These are phyloP conservation scores for Hemitrygon akajei DNA, from an alignment of 2,797 vertebrate genomes.

Conservation along the genomic window DNA sequence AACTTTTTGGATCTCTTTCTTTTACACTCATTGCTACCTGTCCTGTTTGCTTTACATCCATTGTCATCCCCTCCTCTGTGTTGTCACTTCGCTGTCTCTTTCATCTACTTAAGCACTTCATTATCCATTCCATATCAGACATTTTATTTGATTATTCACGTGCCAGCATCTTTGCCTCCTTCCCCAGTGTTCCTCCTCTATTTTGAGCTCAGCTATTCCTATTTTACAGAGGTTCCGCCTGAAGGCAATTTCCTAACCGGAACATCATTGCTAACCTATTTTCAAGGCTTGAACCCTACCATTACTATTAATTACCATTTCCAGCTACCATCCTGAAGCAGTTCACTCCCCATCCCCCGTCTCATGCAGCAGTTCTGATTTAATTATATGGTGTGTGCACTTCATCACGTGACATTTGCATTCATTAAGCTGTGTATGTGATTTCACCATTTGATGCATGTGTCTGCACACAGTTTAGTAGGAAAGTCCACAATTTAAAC, in stretches of 20 bases:
- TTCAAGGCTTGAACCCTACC: neutral
- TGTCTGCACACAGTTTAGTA: neutral
- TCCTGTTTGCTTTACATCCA: neutral
- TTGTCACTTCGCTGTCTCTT: conserved; percentile 23
- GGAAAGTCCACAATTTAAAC: neutral
- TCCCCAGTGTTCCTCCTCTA: neutral
- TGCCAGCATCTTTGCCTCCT: neutral
- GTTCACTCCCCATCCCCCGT: neutral
- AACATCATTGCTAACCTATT: neutral
- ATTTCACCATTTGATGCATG: neutral
- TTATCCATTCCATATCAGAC: conserved; percentile 28
- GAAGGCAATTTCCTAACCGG: conserved; percentile 20
- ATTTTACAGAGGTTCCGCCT: neutral
- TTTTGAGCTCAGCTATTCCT: neutral
- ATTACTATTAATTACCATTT: conserved; percentile 18
- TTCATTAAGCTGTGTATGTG: conserved; percentile 23
- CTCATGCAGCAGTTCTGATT: neutral
- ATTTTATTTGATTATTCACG: neutral
- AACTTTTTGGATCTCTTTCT: neutral
- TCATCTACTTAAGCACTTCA: conserved; percentile 14
- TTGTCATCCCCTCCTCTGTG: neutral
- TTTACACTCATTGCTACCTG: neutral
- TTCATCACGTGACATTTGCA: conserved; percentile 1
- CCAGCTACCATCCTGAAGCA: neutral
- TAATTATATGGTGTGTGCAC: conserved; percentile 19